Evolutionary conservation across 2,113 vertebrate genomes (phyloP).

Genomic region (Rhinolophus sinicus): DNA sequence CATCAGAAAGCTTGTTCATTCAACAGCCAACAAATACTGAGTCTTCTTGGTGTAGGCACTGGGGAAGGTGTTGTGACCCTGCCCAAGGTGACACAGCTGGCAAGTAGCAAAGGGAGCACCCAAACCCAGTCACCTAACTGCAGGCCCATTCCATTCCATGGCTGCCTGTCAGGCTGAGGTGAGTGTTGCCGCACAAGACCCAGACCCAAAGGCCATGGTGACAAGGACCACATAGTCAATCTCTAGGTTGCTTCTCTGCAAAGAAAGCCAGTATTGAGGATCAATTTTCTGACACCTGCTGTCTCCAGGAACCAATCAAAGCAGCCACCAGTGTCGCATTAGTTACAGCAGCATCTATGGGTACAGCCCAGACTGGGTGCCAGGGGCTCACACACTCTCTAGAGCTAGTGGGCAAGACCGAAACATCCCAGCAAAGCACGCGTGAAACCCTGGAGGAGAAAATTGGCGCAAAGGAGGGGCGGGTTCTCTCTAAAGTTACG

Average conservation of each 20-base stretch:
- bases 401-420: background rate
- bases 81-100: background rate
- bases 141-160: background rate
- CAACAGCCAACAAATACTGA: background rate
- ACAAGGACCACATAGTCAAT: background rate
- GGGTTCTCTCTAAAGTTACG: background rate
- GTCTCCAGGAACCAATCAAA: background rate
- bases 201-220: background rate
- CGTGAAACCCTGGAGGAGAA: background rate
- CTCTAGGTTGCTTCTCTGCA: background rate
- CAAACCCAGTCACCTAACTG: background rate
- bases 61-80: background rate
- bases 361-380: background rate
- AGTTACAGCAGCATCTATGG: background rate
- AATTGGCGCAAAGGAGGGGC: background rate
- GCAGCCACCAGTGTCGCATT: background rate
- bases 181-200: background rate
- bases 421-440: background rate
- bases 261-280: background rate
- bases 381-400: background rate
- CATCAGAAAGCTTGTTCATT: background rate
- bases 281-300: background rate
- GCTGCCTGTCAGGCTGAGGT: background rate
- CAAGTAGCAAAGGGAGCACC: background rate
- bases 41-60: background rate